Evolutionary conservation across 1,140 invertebrate genomes (phyloP).

Genomic region (Dreissena polymorpha): DNA sequence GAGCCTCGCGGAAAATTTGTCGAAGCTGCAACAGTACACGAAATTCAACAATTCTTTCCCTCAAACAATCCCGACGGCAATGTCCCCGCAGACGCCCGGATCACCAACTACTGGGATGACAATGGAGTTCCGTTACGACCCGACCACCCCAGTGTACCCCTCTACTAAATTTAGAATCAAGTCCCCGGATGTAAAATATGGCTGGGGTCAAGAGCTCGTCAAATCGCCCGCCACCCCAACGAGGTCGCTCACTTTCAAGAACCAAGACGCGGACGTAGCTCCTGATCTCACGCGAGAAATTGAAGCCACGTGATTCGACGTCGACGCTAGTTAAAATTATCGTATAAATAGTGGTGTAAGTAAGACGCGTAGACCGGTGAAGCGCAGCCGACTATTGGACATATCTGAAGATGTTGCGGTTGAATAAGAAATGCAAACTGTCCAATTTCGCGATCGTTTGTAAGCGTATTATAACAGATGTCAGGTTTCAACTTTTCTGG

Average conservation of each 20-base stretch:
- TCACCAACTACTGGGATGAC: constrained; percentile 19
- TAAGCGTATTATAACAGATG: too few relatives aligned
- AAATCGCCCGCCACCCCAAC: constrained; percentile 12
- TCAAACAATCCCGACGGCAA: constrained; percentile 40
- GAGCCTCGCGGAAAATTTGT: constrained; percentile 51
- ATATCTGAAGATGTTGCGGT: too few relatives aligned
- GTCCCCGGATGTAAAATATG: constrained; percentile 44
- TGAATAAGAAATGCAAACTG: too few relatives aligned
- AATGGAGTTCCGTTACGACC: constrained; percentile 53
- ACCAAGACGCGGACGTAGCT: constrained; percentile 43
- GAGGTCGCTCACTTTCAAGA: constrained; percentile 51
- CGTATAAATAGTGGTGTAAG: too few relatives aligned
- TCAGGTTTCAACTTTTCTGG: too few relatives aligned
- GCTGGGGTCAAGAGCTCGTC: constrained; percentile 6
- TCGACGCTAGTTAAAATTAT: too few relatives aligned
- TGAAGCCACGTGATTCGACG: constrained; percentile 30
- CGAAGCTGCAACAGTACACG: constrained; percentile 52
- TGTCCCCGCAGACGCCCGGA: not conserved
- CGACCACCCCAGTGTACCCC: constrained; percentile 30
- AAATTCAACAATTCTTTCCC: constrained; percentile 25
- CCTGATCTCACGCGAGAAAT: constrained; percentile 53
- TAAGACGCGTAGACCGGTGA: too few relatives aligned
- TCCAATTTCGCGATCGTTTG: too few relatives aligned
- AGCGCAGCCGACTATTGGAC: too few relatives aligned
- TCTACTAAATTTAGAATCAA: constrained; percentile 57